Base-by-base conservation (phyloP, 2,113 vertebrate species). In the Rhadina sibilatrix region DNA sequence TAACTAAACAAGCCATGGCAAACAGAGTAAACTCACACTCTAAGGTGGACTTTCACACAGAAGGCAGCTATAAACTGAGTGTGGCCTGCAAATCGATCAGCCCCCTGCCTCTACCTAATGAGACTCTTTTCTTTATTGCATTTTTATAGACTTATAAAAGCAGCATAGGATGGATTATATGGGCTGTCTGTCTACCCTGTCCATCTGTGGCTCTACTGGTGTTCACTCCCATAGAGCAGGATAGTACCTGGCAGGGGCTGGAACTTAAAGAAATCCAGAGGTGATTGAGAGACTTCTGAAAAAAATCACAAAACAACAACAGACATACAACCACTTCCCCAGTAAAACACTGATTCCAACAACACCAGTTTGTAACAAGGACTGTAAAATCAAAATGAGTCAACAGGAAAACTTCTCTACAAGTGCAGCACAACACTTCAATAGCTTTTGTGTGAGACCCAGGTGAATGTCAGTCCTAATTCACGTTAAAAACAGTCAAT, bases 91-190 rank as follows among this genome's bases (percentile, higher is more conserved):
- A 97, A 95, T 90, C 83, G 52, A 97, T 97, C 96, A 97, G 85
- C 87, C 82, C 96, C 94, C 94, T 96, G 80, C 90, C 81, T 93
- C 89, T 88, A 68, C 75, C 90, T 97, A 95, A 96, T 97, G 88
- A 95, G 84, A 93, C 42, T 56, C 50, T 90, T 96, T 94, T 66
- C 90, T 96, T 96, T 93, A 97, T 89, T 97, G 87, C 83, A 19
- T 70, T 96, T 96, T 97, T 96, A 97, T 81, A 75, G 95, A 90
- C 88, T 85, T 90, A 91, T 95, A 96, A 97, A 96, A 52, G 49
- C 70, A 78, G 33, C 61, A 47, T 75, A 95, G 81, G 70, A 92
- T 86, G 90, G 78, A 96, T 97, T 95, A 95, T 89, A 95, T 20
- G 63, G 78, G 85, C 75, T 40, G 63, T 54, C 89, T 97, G 96